Percentiles rank a stretch among this genome's conserved stretches.
These are phyloP conservation scores for Pogonophryne albipinna DNA, from an alignment of 2,797 vertebrate genomes.

Conservation along the genomic window DNA sequence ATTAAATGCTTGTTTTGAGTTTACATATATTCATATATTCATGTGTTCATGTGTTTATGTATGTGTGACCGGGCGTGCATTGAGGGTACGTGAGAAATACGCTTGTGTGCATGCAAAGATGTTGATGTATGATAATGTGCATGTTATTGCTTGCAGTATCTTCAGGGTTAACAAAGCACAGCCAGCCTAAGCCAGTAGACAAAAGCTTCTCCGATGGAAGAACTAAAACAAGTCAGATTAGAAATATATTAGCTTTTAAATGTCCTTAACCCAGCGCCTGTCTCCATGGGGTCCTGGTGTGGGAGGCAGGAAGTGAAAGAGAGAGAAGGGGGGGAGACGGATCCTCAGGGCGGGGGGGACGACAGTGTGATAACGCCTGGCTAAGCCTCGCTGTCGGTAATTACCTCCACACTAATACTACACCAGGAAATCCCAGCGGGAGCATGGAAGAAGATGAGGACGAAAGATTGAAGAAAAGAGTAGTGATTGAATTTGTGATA, in stretches of 20 bases:
- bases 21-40: not conserved
- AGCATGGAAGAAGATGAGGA: constrained; percentile 46
- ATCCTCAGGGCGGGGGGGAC: constrained; percentile 62
- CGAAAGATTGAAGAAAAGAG: constrained; percentile 44
- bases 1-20: not conserved
- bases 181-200: constrained; percentile 44
- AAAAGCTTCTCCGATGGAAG: constrained; percentile 20
- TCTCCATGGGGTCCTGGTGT: constrained; percentile 42
- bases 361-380: constrained; percentile 70
- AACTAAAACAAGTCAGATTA: constrained; percentile 35
- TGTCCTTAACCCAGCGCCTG: constrained; percentile 45
- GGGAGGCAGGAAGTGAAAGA: constrained; percentile 31
- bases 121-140: not conserved
- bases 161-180: constrained; percentile 41
- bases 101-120: not conserved
- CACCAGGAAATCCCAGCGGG: constrained; percentile 54
- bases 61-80: constrained; percentile 4
- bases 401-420: constrained; percentile 71
- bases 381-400: constrained; percentile 70
- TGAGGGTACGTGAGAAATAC: not conserved
- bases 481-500: constrained; percentile 59
- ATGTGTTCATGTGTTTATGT: constrained; percentile 29
- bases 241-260: constrained; percentile 49
- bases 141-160: not conserved
- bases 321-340: constrained; percentile 32